Evolutionary conservation across 2,113 vertebrate genomes (phyloP).

Genomic region (Anoura caudifer): DNA sequence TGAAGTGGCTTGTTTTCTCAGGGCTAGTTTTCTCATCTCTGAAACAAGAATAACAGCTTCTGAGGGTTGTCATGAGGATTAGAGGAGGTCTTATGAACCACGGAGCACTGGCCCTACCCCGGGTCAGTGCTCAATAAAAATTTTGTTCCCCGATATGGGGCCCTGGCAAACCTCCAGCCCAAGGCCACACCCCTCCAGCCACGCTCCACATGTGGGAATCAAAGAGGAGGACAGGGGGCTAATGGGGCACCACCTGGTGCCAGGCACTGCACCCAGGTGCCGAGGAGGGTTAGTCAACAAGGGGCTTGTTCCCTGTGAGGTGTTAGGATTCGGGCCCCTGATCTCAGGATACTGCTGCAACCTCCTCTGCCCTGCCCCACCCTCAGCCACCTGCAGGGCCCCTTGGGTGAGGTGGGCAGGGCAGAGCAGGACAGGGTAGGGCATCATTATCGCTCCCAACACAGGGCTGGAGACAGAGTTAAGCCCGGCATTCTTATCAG

Average conservation of each 20-base stretch:
- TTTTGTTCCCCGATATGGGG: neutral
- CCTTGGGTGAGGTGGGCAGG: constrained; percentile 23
- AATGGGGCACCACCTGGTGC: neutral
- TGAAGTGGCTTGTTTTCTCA: neutral
- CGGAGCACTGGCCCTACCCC: neutral
- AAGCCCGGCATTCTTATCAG: constrained; percentile 45
- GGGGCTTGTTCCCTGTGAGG: neutral
- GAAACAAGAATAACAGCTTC: neutral
- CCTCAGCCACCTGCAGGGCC: neutral
- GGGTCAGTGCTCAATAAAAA: rapidly evolving
- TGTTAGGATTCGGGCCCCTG: neutral
- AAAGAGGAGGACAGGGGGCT: rapidly evolving
- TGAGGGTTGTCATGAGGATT: neutral
- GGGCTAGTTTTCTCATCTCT: neutral
- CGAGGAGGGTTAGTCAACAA: neutral
- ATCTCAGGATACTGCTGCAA: neutral
- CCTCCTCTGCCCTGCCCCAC: neutral
- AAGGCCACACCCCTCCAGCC: neutral
- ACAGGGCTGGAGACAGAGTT: neutral
- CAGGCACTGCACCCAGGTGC: too few relatives aligned
- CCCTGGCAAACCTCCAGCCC: too few relatives aligned
- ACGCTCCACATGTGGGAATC: rapidly evolving
- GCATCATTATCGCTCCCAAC: constrained; percentile 30
- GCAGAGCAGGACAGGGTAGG: constrained; percentile 45
- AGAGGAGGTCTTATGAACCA: neutral